Evolutionary conservation across 1,140 invertebrate species (phyloP).

Genomic region (Pinna nobilis): DNA sequence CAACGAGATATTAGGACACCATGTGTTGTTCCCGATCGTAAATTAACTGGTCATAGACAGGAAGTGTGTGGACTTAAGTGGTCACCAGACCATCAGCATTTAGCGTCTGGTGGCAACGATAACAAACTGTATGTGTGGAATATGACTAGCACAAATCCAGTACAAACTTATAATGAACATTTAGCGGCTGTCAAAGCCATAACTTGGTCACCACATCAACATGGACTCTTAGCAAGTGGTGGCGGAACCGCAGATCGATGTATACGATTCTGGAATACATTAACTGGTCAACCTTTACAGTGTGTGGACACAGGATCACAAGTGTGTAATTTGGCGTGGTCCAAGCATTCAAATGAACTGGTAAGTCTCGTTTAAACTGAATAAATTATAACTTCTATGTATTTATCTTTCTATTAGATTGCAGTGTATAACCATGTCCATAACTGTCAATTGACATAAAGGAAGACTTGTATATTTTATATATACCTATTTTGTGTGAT

Average conservation of each 20-base stretch:
- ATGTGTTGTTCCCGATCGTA: slow-evolving; percentile 76
- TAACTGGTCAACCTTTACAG: slow-evolving; percentile 99
- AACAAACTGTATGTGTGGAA: slow-evolving; percentile 99
- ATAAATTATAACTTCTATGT: no score
- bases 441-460: neutral
- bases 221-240: slow-evolving; percentile 96
- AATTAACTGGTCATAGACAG: slow-evolving; percentile 93
- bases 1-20: slow-evolving; percentile 96
- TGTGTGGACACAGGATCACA: slow-evolving; percentile 98
- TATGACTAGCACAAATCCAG: slow-evolving; percentile 79
- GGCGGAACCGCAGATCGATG: slow-evolving; percentile 96
- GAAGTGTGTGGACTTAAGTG: slow-evolving; percentile 99
- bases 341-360: slow-evolving; percentile 97
- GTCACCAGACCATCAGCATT: slow-evolving; percentile 98
- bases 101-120: slow-evolving; percentile 99
- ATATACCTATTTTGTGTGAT: no score
- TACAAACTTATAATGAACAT: slow-evolving; percentile 97
- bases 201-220: slow-evolving; percentile 99
- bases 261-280: slow-evolving; percentile 97
- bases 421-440: neutral
- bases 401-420: no score
- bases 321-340: slow-evolving; percentile 99
- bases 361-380: slow-evolving; percentile 80
- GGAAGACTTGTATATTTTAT: neutral
- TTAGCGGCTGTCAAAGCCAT: slow-evolving; percentile 98